These are phyloP conservation scores for Philereme vetulata DNA, from an alignment of 2,888 invertebrate genomes.

Conservation along the genomic window DNA sequence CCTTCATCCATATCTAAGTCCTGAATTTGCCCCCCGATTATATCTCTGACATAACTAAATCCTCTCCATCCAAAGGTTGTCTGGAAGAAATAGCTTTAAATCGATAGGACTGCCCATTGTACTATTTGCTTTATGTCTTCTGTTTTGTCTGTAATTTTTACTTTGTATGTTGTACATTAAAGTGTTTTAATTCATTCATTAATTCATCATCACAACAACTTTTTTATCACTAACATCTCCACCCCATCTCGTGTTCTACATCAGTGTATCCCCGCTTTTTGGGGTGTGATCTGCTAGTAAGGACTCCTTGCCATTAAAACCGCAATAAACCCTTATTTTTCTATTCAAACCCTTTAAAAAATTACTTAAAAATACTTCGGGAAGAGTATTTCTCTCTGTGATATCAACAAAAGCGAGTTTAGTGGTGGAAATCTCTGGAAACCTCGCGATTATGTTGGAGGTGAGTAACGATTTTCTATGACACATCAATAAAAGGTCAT, in stretches of 20 bases:
- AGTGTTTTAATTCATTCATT: no score
- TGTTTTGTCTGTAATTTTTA: no score
- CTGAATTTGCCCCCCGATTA: no score
- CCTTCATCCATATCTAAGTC: no score
- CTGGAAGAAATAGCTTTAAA: no score
- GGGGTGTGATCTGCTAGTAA: conserved; percentile 71
- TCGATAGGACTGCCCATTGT: no score
- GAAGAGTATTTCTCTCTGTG: conserved; percentile 14
- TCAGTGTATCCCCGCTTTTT: conserved; percentile 68
- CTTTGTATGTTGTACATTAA: no score
- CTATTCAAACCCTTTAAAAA: conserved; percentile 54
- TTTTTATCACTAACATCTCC: conserved; percentile 46
- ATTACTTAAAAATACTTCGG: conserved; percentile 19
- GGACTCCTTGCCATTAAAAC: conserved; percentile 64
- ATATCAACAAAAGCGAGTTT: conserved; percentile 11
- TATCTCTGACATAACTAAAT: no score
- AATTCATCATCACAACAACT: conserved; percentile 4
- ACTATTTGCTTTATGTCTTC: no score
- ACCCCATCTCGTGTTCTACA: conserved; percentile 48
- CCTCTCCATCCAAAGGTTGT: no score
- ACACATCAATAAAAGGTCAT: conserved; percentile 39
- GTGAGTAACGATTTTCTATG: conserved; percentile 69
- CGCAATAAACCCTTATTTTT: conserved; percentile 61
- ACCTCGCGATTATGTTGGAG: conserved; percentile 38
- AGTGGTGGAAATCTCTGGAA: conserved; percentile 17